These are phyloP conservation scores for Leucoma salicis DNA, from an alignment of 2,888 invertebrate genomes.

Conservation along the genomic window DNA sequence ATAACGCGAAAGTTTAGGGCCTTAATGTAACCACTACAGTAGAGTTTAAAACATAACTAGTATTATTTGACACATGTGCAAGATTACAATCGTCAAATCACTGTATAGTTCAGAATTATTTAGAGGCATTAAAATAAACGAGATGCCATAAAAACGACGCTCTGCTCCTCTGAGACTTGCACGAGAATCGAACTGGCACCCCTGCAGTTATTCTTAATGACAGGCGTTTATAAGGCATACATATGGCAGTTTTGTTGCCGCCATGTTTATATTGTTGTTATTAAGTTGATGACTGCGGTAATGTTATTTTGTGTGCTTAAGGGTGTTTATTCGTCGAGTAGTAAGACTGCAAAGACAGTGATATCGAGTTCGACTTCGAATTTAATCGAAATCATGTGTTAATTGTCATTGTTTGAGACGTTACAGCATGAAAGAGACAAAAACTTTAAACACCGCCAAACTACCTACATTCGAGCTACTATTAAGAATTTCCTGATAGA, in stretches of 20 bases:
- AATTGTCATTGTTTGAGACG: too few species aligned
- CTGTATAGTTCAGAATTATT: slow-evolving; percentile 49
- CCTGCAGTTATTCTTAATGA: slow-evolving; percentile 52
- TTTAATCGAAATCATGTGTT: too few species aligned
- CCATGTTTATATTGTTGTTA: slow-evolving; percentile 45
- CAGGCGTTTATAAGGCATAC: slow-evolving; percentile 59
- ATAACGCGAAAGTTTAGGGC: too few species aligned
- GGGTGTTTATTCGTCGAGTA: too few species aligned
- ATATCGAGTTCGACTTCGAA: too few species aligned
- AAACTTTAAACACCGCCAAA: too few species aligned
- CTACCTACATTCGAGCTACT: too few species aligned
- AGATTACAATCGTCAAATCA: slow-evolving; percentile 37
- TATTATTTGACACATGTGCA: slow-evolving; percentile 29
- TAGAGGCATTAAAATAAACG: slow-evolving; percentile 69
- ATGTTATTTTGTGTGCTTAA: slow-evolving; percentile 4
- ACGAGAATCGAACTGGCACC: slow-evolving; percentile 33
- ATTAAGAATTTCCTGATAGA: too few species aligned
- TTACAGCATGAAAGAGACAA: too few species aligned
- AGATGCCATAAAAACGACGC: slow-evolving; percentile 53
- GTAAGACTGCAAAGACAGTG: too few species aligned
- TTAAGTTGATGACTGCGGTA: slow-evolving; percentile 22
- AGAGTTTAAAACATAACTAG: too few species aligned
- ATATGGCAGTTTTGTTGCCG: slow-evolving; percentile 56
- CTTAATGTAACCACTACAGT: too few species aligned
- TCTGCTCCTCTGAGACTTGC: slow-evolving; percentile 51